phyloP scores from a whole-genome alignment of 1,140 invertebrate genomes.

The Cataglyphis hispanica region DNA sequence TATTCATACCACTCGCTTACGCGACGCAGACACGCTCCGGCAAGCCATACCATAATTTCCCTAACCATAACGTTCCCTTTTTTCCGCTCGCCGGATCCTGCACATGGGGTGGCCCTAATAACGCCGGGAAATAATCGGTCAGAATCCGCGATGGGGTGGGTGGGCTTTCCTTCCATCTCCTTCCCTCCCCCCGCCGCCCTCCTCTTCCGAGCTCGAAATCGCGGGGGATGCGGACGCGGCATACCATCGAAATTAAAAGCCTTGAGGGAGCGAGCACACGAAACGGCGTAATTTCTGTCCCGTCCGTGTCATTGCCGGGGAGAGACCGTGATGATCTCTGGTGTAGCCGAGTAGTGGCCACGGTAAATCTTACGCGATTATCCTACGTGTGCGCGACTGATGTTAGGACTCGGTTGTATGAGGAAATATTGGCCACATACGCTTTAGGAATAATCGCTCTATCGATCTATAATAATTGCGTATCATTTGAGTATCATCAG shows the following conservation, averaged over 20 bases:
- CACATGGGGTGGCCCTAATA: conserved; percentile 38
- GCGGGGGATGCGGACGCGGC: conserved; percentile 69
- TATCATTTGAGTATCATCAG: not conserved
- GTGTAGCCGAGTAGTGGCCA: conserved; percentile 71
- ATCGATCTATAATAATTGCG: not conserved
- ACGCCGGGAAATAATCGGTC: conserved; percentile 41
- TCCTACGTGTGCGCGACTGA: conserved; percentile 73
- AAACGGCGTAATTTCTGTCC: conserved; percentile 75
- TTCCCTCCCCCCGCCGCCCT: too few relatives aligned
- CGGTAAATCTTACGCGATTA: conserved; percentile 80
- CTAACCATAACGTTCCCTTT: conserved; percentile 56
- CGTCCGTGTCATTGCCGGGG: conserved; percentile 67
- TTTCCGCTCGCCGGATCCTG: conserved; percentile 21
- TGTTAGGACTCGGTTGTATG: conserved; percentile 23
- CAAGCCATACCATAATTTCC: conserved; percentile 47
- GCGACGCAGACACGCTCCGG: not conserved
- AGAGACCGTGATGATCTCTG: conserved; percentile 58
- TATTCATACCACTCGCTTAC: conserved; percentile 23
- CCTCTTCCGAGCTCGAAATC: conserved; percentile 17
- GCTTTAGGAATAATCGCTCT: not conserved
- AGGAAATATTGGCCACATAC: not conserved
- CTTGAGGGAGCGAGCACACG: conserved; percentile 71
- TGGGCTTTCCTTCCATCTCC: too few relatives aligned
- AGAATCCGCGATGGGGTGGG: conserved; percentile 13
- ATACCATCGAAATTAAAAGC: conserved; percentile 83